Base-by-base conservation (phyloP, 2,888 invertebrate species). In the Linhomoeus sp. region DNA sequence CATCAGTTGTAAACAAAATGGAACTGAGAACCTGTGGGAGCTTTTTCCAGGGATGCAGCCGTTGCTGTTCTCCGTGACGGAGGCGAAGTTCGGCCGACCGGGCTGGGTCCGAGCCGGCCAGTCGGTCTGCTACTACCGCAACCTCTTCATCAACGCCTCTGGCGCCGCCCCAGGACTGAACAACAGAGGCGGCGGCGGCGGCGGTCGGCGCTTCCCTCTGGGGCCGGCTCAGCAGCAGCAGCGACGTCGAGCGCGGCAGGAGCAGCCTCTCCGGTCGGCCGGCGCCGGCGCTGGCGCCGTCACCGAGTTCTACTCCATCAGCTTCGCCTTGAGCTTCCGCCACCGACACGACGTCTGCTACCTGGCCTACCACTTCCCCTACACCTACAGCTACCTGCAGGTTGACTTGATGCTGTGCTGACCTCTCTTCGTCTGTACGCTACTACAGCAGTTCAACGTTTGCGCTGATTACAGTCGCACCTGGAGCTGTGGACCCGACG, bases 321-420 rank as follows among this genome's bases (percentile, higher is more conserved):
- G 81, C 3, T 84, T 85, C 69, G 78, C 76, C 54, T 72, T 85
- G 33, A 74, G 71, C 43, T 84, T 85, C 66, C 76, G 76, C 5
- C 77, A 81, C 65, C 68, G 71, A 45, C 74, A 76, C 51, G 85
- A 85, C 62, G 75, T 82, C 45, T 80, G 81, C 64, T 85, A 85
- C 66, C 65, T 85, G 50, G 83, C 84, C 2, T 85, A 84, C 62
- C 83, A 85, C 67, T 84, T 78, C 64, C 85, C 85, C 0, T 85
- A 80, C 66, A 80, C 82, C 0, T 84, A 81, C 63, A 77, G 80
- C 20, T 76, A 76, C 66, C 70, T 82, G 61, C 72, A 79, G 77
- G 78, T 79, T 9, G 12, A 23, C 35, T 41, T 9, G n/a, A n/a
- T n/a, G n/a, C n/a, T n/a, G n/a, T n/a, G n/a, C n/a, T n/a, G n/a